Evolutionary conservation across 2,888 invertebrate species (phyloP), one percentile per base, ranked within the genome.

Genomic region (Oligia latruncula): DNA sequence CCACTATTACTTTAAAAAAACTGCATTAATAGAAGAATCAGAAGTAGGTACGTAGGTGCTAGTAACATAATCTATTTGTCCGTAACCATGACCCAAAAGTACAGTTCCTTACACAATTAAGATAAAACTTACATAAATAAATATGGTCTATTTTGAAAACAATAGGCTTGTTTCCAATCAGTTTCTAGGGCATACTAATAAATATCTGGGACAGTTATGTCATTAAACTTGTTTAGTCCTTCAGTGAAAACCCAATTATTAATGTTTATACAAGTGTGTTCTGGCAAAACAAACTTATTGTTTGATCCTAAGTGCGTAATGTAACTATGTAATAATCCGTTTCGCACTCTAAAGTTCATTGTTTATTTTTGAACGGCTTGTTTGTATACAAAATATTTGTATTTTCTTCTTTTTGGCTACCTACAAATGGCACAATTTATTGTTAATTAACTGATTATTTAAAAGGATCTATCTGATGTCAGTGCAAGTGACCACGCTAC

Each of bases 91-190:
- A 70, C 78, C 71, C 80, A 84, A 68, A 78, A 80, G 65, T 70
- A 80, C 49, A 71, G 70, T 77, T 75, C 65, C 79, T 64, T 60
- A 40, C 64, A 49, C 78, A 55, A 60, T 89, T 88, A 82, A 89
- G 89, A 89, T 89, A 89, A 89, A 77, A 76, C 74, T 79, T 81
- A 35, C 3, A 2, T 35, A 77, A 78, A 80, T 79, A 82, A 74
- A 82, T 81, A 84, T 68, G 72, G 81, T 78, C 15, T 62, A 67
- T 80, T 88, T 87, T 78, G 70, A 88, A 84, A 86, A 87, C 89
- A 89, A 85, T 83, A 81, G 81, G 70, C 72, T 66, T 70, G 78
- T 85, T 87, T 81, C 29, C 78, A 89, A 85, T 85, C 64, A 78
- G 78, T 80, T 81, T 78, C 72, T 80, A 60, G 82, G 78, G 35